Percentiles rank a stretch among this genome's conserved stretches.
These are phyloP conservation scores for Sprattus sprattus DNA, from an alignment of 2,113 vertebrate species.

Conservation along the genomic window DNA sequence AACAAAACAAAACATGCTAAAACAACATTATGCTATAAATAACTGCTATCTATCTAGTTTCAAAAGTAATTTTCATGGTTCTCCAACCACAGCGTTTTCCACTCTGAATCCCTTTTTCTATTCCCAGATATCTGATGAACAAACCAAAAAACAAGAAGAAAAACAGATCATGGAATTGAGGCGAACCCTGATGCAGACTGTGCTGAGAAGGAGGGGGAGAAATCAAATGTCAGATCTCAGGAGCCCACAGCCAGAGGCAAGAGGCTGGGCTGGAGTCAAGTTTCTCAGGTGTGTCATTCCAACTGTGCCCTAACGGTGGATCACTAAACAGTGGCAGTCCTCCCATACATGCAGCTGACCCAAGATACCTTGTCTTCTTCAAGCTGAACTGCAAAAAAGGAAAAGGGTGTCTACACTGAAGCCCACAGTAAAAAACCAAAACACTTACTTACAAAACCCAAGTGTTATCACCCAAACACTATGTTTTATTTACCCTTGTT, in stretches of 20 bases:
- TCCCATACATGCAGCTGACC: background rate
- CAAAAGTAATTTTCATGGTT: background rate
- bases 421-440: background rate
- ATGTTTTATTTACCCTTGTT: slow-evolving; percentile 35
- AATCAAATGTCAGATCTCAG: background rate
- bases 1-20: background rate
- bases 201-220: background rate
- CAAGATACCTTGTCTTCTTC: background rate
- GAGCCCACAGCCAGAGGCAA: background rate
- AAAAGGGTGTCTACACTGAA: background rate
- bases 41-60: background rate
- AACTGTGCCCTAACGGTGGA: background rate
- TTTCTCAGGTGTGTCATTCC: background rate
- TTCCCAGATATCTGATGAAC: background rate
- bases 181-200: background rate
- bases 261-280: background rate
- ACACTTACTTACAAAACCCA: slow-evolving; percentile 15
- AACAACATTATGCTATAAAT: background rate
- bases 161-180: background rate
- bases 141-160: background rate
- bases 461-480: slow-evolving; percentile 52
- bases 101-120: background rate
- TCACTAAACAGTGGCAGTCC: background rate
- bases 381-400: background rate
- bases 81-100: background rate